phyloP scores from a whole-genome alignment of 1,140 invertebrate species.

The Papilio aristodemus region DNA sequence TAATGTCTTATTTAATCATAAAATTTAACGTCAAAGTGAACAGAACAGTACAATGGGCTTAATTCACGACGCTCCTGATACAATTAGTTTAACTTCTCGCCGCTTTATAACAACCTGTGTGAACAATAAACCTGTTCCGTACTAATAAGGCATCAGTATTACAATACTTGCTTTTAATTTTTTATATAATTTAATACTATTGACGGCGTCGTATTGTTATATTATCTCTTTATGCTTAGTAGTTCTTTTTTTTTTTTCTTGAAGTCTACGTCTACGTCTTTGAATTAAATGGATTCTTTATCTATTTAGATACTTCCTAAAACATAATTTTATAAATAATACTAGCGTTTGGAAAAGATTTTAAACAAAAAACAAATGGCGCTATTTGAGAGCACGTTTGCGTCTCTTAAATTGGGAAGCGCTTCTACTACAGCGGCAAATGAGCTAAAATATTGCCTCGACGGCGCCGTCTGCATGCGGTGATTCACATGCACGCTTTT shows the following conservation, averaged over 20 bases:
- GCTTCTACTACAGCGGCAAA: slow-evolving; percentile 34
- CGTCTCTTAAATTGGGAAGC: slow-evolving; percentile 27
- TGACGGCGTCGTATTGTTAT: too few relatives aligned
- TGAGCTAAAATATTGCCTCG: slow-evolving; percentile 40
- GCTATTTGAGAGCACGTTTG: too few relatives aligned
- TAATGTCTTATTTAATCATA: neutral
- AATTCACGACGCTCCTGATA: slow-evolving; percentile 7
- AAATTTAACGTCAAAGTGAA: slow-evolving; percentile 13
- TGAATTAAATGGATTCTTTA: too few relatives aligned
- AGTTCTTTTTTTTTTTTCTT: too few relatives aligned
- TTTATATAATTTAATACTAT: neutral
- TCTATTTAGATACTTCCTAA: too few relatives aligned
- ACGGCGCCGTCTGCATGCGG: slow-evolving; percentile 31
- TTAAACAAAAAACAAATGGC: neutral
- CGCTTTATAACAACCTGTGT: neutral
- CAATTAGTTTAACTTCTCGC: neutral
- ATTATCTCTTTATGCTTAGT: too few relatives aligned
- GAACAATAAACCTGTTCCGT: slow-evolving; percentile 13
- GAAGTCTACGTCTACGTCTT: too few relatives aligned
- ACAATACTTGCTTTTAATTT: too few relatives aligned
- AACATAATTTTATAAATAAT: slow-evolving; percentile 10
- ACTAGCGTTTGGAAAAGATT: neutral
- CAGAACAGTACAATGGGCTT: neutral
- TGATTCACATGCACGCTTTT: slow-evolving; percentile 48
- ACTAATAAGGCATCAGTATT: neutral